phyloP scores from a whole-genome alignment of 2,113 vertebrate species.

The Dipodomys stephensi region DNA sequence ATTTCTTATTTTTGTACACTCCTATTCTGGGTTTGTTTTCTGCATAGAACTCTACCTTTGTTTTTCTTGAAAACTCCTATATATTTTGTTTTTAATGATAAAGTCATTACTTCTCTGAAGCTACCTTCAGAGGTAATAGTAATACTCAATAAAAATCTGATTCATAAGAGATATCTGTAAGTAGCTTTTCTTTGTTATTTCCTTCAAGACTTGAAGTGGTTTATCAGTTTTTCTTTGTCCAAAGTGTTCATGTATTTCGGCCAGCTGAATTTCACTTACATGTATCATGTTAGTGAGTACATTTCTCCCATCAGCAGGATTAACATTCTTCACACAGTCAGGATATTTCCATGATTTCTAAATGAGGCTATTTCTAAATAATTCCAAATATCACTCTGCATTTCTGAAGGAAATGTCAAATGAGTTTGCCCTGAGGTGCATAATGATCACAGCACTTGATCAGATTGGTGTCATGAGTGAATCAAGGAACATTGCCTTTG shows the following conservation, averaged over 20 bases:
- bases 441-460: slow-evolving; percentile 12
- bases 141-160: not conserved
- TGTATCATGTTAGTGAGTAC: slow-evolving; percentile 4
- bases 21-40: no score
- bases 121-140: not conserved
- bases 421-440: not conserved
- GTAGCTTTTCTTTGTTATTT: not conserved
- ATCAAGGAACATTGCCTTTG: not conserved
- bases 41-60: no score
- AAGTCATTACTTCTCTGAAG: not conserved
- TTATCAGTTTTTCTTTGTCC: not conserved
- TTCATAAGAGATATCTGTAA: not conserved
- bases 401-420: slow-evolving; percentile 50
- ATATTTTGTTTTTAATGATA: no score
- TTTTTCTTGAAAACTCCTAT: no score
- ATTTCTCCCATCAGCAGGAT: not conserved
- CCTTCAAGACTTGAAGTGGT: not conserved
- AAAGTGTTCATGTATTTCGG: not conserved
- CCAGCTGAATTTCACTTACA: slow-evolving; percentile 46
- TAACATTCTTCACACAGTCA: slow-evolving; percentile 43
- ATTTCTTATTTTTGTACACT: not conserved
- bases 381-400: slow-evolving; percentile 46
- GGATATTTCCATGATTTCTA: not conserved
- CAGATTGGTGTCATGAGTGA: not conserved
- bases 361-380: slow-evolving; percentile 45